Evolutionary conservation across 2,797 vertebrate species (phyloP), one percentile per base, ranked within the genome.

Genomic region (Leptatherina wallacei): DNA sequence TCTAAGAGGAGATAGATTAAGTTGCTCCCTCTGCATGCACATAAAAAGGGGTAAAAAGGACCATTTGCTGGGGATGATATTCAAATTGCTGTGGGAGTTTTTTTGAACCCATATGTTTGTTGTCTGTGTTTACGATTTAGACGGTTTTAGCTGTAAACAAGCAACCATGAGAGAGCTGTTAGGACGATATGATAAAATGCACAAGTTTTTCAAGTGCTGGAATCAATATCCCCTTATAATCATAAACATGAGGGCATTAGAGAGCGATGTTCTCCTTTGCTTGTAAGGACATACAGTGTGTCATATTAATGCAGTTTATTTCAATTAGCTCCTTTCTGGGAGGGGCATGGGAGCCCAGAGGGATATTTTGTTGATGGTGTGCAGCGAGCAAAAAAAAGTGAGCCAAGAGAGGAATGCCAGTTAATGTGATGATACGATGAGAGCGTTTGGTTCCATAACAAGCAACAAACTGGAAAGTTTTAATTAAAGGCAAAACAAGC

Each of bases 241-340:
- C 77, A 85, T 82, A 90, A 91, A 89, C 91, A 92, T 61, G 79
- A 87, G 80, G 73, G 80, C 83, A 84, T 79, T 65, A 75, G 83
- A 84, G 85, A 88, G 75, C 2, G 65, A 75, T 79, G 80, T 68
- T 90, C 71, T 18, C 60, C 81, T 77, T 44, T 56, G 76, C 60
- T 84, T 83, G 65, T 72, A 81, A 85, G 86, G 83, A 87, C 69
- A 65, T 80, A 74, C 68, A 73, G 73, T 86, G 67, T 81, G 83
- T 80, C 83, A 84, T 77, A 90, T 86, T 88, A 80, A 86, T 90
- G 76, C 85, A 83, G 87, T 92, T 93, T 91, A 88, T 93, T 87
- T 92, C 82, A 91, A 89, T 90, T 86, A 87, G 84, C 61, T 73
- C 81, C 82, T 69, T 57, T 71, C 85, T 71, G 82, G 81, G 82